Evolutionary conservation across 2,888 invertebrate genomes (phyloP), one percentile per base, ranked within the genome.

Genomic region (Xanthostigma xanthostigma): DNA sequence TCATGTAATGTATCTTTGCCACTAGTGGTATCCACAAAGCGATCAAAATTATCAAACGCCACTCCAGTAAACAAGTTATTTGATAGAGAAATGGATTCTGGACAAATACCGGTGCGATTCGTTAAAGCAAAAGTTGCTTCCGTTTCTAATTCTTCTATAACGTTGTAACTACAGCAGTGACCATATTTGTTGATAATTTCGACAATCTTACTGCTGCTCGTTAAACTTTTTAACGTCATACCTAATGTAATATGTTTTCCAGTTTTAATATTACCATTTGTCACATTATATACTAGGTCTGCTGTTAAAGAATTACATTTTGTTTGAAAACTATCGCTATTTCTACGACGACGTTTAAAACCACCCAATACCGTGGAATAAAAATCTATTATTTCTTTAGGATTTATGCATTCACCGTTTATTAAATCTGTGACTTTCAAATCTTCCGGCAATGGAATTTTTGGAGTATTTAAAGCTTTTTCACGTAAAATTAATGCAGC

Each of bases 121-220:
- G 50, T 33, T 35, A 53, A 55, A 11, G 57, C 36, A 56, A 48
- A 56, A 39, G 62, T 58, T 27, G 51, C 48, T 59, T 57, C 57
- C 27, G 60, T 60, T 57, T 62, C 63, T n/a, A 63, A 49, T 56
- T 62, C 61, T 58, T 62, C 61, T 12, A 59, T 46, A n/a, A 40
- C 49, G 34, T 54, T 44, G 46, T 62, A 62, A 45, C 57, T 57
- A 37, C 53, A 53, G 41, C 58, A 60, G 51, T 62, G 61, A 27
- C 62, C 60, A 48, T 56, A 60, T 54, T 50, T 56, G 53, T 62
- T 60, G 2, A 62, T 38, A 43, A 62, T 56, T 33, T 58, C 52
- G n/a, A 62, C 47, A 44, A 60, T 49, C 51, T 60, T 58, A 51
- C 54, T 46, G 48, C 56, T 57, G 46, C 55, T 59, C 14, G 58